Evolutionary conservation across 1,140 invertebrate species (phyloP).

Genomic region (Lordiphosa clarofinis): DNA sequence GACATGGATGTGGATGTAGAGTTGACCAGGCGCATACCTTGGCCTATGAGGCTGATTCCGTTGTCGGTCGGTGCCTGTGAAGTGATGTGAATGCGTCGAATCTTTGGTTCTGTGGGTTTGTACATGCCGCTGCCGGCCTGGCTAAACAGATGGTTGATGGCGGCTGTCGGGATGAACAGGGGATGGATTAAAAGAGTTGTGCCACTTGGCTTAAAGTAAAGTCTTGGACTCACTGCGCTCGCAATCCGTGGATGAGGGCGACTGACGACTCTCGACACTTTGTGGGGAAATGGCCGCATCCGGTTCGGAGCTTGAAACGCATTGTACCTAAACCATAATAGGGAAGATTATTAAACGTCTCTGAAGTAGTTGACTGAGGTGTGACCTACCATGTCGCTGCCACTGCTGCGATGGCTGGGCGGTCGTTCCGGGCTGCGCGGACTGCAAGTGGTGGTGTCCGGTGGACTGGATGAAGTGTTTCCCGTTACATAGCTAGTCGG

Average conservation of each 20-base stretch:
- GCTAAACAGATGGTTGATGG: slow-evolving; percentile 48
- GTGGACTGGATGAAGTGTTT: slow-evolving; percentile 81
- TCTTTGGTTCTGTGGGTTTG: slow-evolving; percentile 74
- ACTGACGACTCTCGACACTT: slow-evolving; percentile 70
- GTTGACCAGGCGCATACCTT: slow-evolving; percentile 62
- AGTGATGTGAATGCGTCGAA: slow-evolving; percentile 71
- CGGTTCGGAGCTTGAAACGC: slow-evolving; percentile 90
- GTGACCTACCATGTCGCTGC: slow-evolving; percentile 75
- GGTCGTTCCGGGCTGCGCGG: slow-evolving; percentile 80
- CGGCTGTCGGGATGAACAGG: slow-evolving; percentile 10
- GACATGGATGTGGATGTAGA: slow-evolving; percentile 39
- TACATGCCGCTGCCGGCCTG: slow-evolving; percentile 60
- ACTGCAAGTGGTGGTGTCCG: slow-evolving; percentile 90
- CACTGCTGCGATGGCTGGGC: slow-evolving; percentile 72
- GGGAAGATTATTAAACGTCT: background rate
- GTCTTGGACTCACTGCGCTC: slow-evolving; percentile 54
- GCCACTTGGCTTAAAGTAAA: too few relatives aligned
- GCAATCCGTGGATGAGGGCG: slow-evolving; percentile 71
- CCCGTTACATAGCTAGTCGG: slow-evolving; percentile 70
- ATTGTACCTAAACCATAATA: slow-evolving; percentile 85
- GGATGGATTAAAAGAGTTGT: background rate
- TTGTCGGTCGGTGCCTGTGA: slow-evolving; percentile 51
- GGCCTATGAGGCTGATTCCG: slow-evolving; percentile 33
- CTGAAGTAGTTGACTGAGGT: rapidly evolving
- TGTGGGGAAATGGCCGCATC: slow-evolving; percentile 82